phyloP scores from a whole-genome alignment of 2,113 vertebrate species.

The Lasiurus cinereus region DNA sequence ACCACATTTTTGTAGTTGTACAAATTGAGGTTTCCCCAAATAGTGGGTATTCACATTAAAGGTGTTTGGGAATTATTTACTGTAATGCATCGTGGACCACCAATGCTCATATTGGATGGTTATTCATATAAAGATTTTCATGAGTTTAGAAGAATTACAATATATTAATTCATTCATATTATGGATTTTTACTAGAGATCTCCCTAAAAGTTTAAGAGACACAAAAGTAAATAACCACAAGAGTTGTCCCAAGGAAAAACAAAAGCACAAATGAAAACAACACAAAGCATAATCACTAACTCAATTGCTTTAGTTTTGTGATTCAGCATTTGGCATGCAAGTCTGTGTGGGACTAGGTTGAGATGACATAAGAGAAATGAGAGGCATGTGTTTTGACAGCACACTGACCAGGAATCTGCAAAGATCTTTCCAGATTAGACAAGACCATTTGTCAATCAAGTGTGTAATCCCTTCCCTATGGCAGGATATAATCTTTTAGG shows the following conservation, averaged over 20 bases:
- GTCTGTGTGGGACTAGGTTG: neutral
- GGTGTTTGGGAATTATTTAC: constrained; percentile 8
- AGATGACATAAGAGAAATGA: neutral
- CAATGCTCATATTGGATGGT: neutral
- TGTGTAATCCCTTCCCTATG: neutral
- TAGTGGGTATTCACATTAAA: neutral
- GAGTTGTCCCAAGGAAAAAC: neutral
- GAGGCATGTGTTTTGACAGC: neutral
- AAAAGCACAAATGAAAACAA: neutral
- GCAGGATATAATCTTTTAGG: constrained; percentile 17
- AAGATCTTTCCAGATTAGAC: constrained; percentile 2
- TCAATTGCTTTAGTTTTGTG: neutral
- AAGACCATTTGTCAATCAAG: neutral
- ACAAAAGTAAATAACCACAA: neutral
- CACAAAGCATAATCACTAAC: neutral
- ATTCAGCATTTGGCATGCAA: neutral
- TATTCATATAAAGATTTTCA: constrained; percentile 18
- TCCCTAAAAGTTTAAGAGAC: neutral
- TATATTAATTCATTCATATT: neutral
- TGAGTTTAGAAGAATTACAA: neutral
- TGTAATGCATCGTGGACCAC: neutral
- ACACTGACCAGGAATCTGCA: neutral
- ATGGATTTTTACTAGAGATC: neutral
- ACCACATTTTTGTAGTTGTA: constrained; percentile 25
- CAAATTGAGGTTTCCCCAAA: neutral